Evolutionary conservation across 2,113 vertebrate species (phyloP).

Genomic region (Leucopsar rothschildi): DNA sequence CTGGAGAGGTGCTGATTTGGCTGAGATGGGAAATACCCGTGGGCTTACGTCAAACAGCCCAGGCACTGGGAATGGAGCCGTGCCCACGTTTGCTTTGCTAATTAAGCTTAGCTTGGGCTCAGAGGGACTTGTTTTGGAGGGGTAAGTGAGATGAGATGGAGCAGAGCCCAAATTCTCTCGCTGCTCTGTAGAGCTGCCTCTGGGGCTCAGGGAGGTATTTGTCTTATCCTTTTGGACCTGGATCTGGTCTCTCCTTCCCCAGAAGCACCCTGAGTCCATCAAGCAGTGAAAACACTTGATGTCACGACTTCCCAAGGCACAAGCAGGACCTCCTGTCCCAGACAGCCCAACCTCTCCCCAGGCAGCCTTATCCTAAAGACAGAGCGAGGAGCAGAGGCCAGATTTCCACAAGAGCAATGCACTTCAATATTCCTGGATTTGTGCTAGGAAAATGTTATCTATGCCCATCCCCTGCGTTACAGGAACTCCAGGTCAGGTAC

Average conservation of each 20-base stretch:
- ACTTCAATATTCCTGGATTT: accelerated
- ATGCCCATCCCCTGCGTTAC: accelerated
- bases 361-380: neutral
- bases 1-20: neutral
- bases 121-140: conserved; percentile 27
- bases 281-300: neutral
- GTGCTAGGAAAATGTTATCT: neutral
- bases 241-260: neutral
- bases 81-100: conserved; percentile 51
- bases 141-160: conserved; percentile 19
- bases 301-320: neutral
- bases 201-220: neutral
- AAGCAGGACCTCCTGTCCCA: neutral
- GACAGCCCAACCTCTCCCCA: neutral
- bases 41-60: neutral
- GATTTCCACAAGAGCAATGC: neutral
- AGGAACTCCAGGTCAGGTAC: neutral
- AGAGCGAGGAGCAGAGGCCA: neutral
- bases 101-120: conserved; percentile 29
- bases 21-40: neutral
- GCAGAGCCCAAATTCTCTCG: neutral
- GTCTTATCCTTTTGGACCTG: neutral
- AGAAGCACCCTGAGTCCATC: neutral
- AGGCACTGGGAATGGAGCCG: neutral
- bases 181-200: neutral